phyloP scores from a whole-genome alignment of 2,113 vertebrate genomes.

The Typhlomys cinereus region DNA sequence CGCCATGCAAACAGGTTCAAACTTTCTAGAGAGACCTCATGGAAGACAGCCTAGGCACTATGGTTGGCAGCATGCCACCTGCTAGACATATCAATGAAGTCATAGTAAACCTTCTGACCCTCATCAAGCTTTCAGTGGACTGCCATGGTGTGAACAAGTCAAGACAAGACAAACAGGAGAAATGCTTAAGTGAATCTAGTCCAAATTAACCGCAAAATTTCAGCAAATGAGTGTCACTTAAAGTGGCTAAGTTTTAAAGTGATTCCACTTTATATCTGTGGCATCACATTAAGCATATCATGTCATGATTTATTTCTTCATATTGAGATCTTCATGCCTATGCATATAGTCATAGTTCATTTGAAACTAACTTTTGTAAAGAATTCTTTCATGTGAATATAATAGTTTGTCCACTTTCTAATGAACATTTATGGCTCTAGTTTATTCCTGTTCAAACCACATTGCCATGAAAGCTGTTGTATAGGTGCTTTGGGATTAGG shows the following conservation, averaged over 20 bases:
- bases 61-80: background rate
- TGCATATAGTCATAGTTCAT: background rate
- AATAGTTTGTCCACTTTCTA: background rate
- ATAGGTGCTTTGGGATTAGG: background rate
- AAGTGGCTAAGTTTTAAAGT: background rate
- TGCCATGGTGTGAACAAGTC: background rate
- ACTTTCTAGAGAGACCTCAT: background rate
- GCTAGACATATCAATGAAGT: background rate
- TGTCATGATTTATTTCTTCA: background rate
- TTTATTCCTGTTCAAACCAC: background rate
- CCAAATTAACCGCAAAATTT: slow-evolving; percentile 8
- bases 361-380: background rate
- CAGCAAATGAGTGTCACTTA: background rate
- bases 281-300: background rate
- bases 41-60: background rate
- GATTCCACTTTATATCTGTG: background rate
- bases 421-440: background rate
- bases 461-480: background rate
- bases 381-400: background rate
- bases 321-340: background rate
- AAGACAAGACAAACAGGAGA: background rate
- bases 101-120: background rate
- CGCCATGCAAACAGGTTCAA: background rate
- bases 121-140: background rate
- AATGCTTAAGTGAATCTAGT: background rate